Evolutionary conservation across 2,888 invertebrate genomes (phyloP).

Genomic region (Dasypogon diadema): DNA sequence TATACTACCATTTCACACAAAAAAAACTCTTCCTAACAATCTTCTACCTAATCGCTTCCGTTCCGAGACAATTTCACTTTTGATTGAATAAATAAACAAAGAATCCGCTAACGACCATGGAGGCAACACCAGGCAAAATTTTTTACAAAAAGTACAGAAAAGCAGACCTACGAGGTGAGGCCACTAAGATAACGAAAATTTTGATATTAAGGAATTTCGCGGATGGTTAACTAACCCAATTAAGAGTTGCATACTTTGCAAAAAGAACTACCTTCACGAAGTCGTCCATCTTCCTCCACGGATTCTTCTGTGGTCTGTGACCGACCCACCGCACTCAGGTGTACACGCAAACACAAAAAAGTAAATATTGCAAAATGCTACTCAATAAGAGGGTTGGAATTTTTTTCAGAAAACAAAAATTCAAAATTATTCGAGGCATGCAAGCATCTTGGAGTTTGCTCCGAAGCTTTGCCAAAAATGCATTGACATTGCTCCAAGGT

Average conservation of each 20-base stretch:
- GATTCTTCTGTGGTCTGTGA: conserved; percentile 49
- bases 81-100: conserved; percentile 15
- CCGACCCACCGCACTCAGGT: conserved; percentile 55
- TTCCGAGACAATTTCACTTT: conserved; percentile 47
- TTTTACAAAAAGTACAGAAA: background rate
- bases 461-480: conserved; percentile 35
- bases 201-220: conserved; percentile 60
- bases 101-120: background rate
- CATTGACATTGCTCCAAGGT: conserved; percentile 56
- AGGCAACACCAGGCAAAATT: conserved; percentile 22
- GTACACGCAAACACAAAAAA: conserved; percentile 18
- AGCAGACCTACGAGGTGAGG: conserved; percentile 18
- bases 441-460: conserved; percentile 17
- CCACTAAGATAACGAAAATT: conserved; percentile 56
- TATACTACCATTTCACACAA: background rate
- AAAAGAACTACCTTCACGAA: conserved; percentile 52
- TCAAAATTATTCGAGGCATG: conserved; percentile 36
- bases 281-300: conserved; percentile 48
- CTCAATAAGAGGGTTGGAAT: background rate
- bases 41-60: background rate
- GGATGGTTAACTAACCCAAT: conserved; percentile 61
- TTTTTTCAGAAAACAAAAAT: conserved; percentile 16
- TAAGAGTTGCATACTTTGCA: conserved; percentile 55
- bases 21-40: background rate
- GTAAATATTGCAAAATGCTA: background rate